Evolutionary conservation across 2,113 vertebrate genomes (phyloP).

Genomic region (Neolamprologus variostigma): DNA sequence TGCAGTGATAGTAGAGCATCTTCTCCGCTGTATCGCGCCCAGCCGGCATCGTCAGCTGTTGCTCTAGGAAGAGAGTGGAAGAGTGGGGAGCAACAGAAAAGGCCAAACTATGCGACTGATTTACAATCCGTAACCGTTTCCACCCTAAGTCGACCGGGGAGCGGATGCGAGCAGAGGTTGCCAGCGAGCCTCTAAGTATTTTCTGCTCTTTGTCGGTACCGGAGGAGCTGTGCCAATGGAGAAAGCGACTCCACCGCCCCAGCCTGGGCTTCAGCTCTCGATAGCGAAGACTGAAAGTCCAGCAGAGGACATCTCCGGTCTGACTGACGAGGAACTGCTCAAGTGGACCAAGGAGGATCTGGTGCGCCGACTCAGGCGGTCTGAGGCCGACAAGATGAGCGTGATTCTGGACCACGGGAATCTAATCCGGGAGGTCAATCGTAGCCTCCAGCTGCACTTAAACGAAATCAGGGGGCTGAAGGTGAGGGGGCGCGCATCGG

Average conservation of each 20-base stretch:
- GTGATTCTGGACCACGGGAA: slow-evolving; percentile 97
- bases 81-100: slow-evolving; percentile 25
- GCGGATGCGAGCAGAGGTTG: slow-evolving; percentile 57
- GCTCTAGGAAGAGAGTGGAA: slow-evolving; percentile 46
- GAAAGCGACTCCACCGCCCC: slow-evolving; percentile 61
- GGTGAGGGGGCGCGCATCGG: slow-evolving; percentile 72
- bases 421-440: slow-evolving; percentile 97
- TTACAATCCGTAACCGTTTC: slow-evolving; percentile 22
- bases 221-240: slow-evolving; percentile 65
- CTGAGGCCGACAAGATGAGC: slow-evolving; percentile 97
- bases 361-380: slow-evolving; percentile 85
- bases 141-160: slow-evolving; percentile 16
- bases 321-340: slow-evolving; percentile 90
- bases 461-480: slow-evolving; percentile 97
- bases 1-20: slow-evolving; percentile 50
- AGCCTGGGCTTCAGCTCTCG: slow-evolving; percentile 65
- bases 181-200: slow-evolving; percentile 45
- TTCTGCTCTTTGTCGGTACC: slow-evolving; percentile 45
- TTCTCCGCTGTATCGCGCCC: neutral
- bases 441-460: slow-evolving; percentile 92
- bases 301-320: slow-evolving; percentile 85
- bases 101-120: slow-evolving; percentile 55
- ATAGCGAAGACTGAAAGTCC: slow-evolving; percentile 74
- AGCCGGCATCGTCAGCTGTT: slow-evolving; percentile 69
- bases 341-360: slow-evolving; percentile 95